These are phyloP conservation scores for Aphrocallistes beatrix DNA, from an alignment of 37 sponge, comb jelly and placozoan species.

Conservation along the genomic window DNA sequence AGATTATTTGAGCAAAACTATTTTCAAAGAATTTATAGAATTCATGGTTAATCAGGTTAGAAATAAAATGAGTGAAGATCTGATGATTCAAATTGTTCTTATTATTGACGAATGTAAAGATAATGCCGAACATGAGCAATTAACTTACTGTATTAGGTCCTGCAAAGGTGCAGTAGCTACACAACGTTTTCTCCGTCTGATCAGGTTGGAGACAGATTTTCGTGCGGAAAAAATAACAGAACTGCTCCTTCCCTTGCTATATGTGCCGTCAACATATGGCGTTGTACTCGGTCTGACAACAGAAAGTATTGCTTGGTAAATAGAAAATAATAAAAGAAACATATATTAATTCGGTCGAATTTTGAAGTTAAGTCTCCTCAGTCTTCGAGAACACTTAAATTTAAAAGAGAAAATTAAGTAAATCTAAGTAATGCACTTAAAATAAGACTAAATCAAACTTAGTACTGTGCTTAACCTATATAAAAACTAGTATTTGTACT, in stretches of 20 bases:
- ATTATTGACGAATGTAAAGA: background rate
- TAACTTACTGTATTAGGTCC: background rate
- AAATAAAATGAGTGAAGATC: background rate
- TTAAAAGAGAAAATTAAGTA: no score
- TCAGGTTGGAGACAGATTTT: background rate
- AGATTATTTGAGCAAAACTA: background rate
- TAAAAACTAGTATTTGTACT: no score
- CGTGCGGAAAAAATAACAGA: background rate
- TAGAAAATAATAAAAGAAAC: background rate
- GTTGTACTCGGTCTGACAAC: background rate
- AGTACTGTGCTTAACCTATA: no score
- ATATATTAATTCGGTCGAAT: no score
- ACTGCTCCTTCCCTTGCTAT: background rate
- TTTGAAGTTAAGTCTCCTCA: no score
- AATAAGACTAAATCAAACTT: no score
- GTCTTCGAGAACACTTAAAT: no score
- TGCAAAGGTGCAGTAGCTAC: background rate
- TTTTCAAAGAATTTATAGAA: background rate
- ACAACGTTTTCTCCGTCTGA: background rate
- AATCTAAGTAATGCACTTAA: no score
- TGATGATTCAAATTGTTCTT: background rate
- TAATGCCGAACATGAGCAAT: background rate
- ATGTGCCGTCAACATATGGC: background rate
- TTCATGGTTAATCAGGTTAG: background rate
- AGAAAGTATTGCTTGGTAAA: background rate